phyloP scores from a whole-genome alignment of 2,113 vertebrate species.

The Mobula hypostoma region DNA sequence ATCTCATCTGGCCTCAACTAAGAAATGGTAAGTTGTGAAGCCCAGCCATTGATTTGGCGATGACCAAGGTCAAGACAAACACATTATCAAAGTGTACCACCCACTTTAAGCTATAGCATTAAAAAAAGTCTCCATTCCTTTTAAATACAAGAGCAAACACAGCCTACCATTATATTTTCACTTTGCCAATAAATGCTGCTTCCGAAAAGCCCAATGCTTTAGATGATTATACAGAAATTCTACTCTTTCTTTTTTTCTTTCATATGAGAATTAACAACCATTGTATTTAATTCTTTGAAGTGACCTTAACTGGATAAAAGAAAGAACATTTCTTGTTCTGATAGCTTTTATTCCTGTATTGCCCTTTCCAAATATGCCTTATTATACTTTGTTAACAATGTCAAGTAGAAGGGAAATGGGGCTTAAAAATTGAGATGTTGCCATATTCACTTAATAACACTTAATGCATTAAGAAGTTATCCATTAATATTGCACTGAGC shows the following conservation, averaged over 20 bases:
- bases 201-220: neutral
- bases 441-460: constrained; percentile 29
- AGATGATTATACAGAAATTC: neutral
- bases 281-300: neutral
- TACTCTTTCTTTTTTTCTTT: neutral
- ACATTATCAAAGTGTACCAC: neutral
- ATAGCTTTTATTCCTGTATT: neutral
- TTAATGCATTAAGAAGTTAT: constrained; percentile 25
- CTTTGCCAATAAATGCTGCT: neutral
- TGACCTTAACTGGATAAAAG: neutral
- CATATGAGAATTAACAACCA: neutral
- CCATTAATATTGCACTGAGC: neutral
- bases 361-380: neutral
- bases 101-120: neutral
- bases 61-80: neutral
- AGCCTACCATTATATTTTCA: neutral
- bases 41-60: neutral
- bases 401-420: neutral
- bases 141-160: neutral
- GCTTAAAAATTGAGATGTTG: neutral
- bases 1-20: neutral
- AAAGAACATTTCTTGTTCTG: neutral
- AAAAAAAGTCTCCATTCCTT: neutral
- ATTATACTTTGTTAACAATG: neutral
- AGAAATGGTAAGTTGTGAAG: neutral